Conservation (phyloP, 2,113 vertebrate species). For the Prolemur simus region DNA sequence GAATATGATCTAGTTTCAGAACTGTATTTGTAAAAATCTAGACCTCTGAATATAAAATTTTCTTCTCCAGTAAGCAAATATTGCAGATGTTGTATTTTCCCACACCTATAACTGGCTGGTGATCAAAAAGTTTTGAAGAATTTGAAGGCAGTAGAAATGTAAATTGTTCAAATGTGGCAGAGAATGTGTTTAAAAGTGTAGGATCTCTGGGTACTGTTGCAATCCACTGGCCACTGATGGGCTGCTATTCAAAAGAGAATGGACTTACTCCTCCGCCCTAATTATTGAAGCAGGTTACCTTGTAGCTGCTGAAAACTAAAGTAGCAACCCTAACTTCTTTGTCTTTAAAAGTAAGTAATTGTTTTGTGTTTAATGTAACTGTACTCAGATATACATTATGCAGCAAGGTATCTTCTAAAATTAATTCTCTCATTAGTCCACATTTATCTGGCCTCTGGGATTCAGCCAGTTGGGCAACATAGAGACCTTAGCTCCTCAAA, state of each 20-base stretch:
- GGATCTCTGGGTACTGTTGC: background rate
- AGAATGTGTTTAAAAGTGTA: background rate
- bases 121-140: slow-evolving; percentile 15
- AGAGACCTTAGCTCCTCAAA: background rate
- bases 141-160: background rate
- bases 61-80: background rate
- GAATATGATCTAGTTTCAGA: slow-evolving; percentile 25
- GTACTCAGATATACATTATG: background rate
- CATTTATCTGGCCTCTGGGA: background rate
- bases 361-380: background rate
- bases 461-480: background rate
- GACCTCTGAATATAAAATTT: background rate
- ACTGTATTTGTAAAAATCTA: background rate
- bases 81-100: background rate
- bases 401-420: background rate
- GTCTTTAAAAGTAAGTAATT: background rate
- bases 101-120: background rate
- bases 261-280: background rate
- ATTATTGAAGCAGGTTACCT: background rate
- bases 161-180: background rate
- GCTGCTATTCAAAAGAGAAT: background rate
- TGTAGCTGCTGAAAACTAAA: background rate
- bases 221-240: background rate
- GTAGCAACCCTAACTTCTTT: background rate
- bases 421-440: background rate